Evolutionary conservation across 2,113 vertebrate species (phyloP).

Genomic region (Elgaria multicarinata): DNA sequence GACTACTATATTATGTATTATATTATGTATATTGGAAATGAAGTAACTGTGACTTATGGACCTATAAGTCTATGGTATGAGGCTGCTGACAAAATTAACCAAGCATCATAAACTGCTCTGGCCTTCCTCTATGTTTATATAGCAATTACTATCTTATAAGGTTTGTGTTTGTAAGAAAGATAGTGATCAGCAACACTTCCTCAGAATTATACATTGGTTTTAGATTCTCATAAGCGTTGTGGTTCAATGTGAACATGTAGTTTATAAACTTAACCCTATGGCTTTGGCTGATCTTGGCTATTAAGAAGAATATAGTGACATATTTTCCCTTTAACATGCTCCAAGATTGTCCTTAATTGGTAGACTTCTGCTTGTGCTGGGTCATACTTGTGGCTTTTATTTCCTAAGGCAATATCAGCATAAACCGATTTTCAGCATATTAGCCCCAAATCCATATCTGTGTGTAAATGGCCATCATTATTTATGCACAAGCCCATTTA

Average conservation of each 20-base stretch:
- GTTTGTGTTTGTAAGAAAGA: neutral
- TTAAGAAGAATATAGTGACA: neutral
- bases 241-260: neutral
- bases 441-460: neutral
- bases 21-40: neutral
- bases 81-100: neutral
- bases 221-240: neutral
- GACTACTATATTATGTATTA: no score
- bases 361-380: neutral
- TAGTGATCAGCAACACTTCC: neutral
- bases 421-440: neutral
- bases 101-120: slow-evolving; percentile 12
- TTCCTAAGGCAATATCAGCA: neutral
- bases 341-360: neutral
- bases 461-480: neutral
- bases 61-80: neutral
- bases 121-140: neutral
- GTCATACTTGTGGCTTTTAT: neutral
- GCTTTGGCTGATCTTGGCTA: neutral
- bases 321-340: neutral
- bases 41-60: neutral
- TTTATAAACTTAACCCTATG: neutral
- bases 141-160: neutral
- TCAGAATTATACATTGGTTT: neutral
- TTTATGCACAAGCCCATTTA: neutral